Evolutionary conservation across 2,888 invertebrate genomes (phyloP), one percentile per base, ranked within the genome.

Genomic region (Melitaea athalia): DNA sequence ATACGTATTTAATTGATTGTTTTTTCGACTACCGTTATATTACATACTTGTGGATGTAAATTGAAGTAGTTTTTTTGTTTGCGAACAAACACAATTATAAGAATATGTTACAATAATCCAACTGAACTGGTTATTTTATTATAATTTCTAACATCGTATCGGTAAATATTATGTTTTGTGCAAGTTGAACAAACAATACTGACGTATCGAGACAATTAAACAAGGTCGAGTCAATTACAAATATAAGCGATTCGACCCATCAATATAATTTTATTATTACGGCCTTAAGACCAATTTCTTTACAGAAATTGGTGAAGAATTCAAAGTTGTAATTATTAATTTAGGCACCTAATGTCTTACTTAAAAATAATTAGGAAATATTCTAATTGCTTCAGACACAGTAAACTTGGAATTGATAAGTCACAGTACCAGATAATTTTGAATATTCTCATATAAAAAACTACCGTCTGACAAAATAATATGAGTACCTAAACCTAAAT

Each of bases 141-240:
- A 24, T 24, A 24, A 24, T 24, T 38, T 5, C 38, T 7, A 3
- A 38, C 38, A 55, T 31, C 3, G 14, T n/a, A 5, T 10, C 33
- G 45, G 33, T 53, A 55, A 66, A 61, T 17, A 3, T 60, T 55
- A 45, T 52, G 38, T 63, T 63, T 7, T 6, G 10, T 15, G 47
- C 59, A 66, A 14, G 24, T 59, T 15, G 8, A 64, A 53, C 49
- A 60, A 33, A 42, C 49, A 53, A 57, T 61, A 66, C 55, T 65
- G 62, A 64, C 42, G 61, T 62, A 73, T 72, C 63, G 68, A 70
- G 59, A 64, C 74, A 73, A 73, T 70, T 72, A 72, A 55, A 69
- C 63, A 61, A 70, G 73, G 74, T 63, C 74, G 50, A 73, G 63
- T 64, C 72, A 72, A 72, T 73, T 64, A 69, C 38, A 66, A 42